Base-by-base conservation (phyloP, 2,888 invertebrate species). In the Macaria notata region DNA sequence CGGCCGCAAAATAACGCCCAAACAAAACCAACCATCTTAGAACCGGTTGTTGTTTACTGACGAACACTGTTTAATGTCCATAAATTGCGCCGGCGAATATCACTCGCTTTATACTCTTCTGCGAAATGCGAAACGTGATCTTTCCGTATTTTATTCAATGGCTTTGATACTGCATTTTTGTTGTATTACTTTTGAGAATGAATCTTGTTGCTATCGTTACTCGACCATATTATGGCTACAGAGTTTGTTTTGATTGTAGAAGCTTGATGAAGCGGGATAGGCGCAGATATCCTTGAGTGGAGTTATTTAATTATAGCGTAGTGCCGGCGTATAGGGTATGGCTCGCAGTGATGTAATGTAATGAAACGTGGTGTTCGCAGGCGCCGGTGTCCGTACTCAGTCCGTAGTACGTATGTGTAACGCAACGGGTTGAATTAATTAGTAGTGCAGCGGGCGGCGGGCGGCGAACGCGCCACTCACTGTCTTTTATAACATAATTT, bases 401-500 rank as follows among this genome's bases (percentile, higher is more conserved):
- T 19, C 1, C 19, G 19, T 19, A 19, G 19, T 19, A 36, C 5
- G 39, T 54, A 54, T 59, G 56, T 50, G 56, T 68, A 73, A 71
- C 68, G 65, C 72, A 72, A 78, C 73, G 78, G 78, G 78, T 84
- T 85, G 86, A 89, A 89, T 88, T 89, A 90, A 90, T 90, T 88
- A 89, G 77, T 82, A 82, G 81, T 76, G 81, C 83, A 81, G 74
- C 76, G 81, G 76, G 80, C 76, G 84, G 81, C 83, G 79, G 78
- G 78, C 76, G 84, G 81, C 83, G 79, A 78, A 78, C 83, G 81
- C 79, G 82, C 84, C 85, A 84, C 85, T 86, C 86, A 83, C 86
- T 86, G 88, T 88, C 89, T 90, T 65, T 89, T 90, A 91, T 89
- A 91, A 90, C 89, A 91, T 92, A 92, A 92, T 92, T 92, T 92